Conservation (phyloP, 2,888 invertebrate genomes). For the Mythimna albipuncta region DNA sequence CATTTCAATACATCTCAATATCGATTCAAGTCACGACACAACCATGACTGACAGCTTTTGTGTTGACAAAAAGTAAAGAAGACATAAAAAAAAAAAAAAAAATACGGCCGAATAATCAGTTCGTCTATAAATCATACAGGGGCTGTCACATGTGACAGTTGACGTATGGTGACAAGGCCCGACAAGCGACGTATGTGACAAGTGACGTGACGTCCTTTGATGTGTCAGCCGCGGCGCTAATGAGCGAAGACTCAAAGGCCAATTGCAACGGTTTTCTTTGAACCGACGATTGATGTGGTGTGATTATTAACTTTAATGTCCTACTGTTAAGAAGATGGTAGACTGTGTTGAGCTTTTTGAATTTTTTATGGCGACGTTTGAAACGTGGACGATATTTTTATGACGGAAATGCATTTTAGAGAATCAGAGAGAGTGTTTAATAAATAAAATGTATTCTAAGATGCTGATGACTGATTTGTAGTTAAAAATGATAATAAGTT, state of each 20-base stretch:
- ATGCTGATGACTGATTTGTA: slow-evolving; percentile 35
- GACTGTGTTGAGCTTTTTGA: slow-evolving; percentile 50
- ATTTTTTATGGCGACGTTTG: slow-evolving; percentile 48
- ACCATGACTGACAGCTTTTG: slow-evolving; percentile 77
- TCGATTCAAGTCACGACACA: slow-evolving; percentile 61
- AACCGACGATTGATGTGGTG: slow-evolving; percentile 69
- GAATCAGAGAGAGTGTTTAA: slow-evolving; percentile 22
- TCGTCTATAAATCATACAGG: slow-evolving; percentile 82
- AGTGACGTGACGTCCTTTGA: slow-evolving; percentile 80
- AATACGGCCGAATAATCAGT: slow-evolving; percentile 76
- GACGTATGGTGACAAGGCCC: slow-evolving; percentile 76
- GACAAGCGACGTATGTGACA: slow-evolving; percentile 76
- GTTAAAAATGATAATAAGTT: slow-evolving; percentile 19
- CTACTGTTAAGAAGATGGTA: slow-evolving; percentile 60
- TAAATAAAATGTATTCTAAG: slow-evolving; percentile 13
- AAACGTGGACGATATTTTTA: slow-evolving; percentile 46
- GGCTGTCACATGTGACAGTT: slow-evolving; percentile 72
- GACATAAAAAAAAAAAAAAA: slow-evolving; percentile 59
- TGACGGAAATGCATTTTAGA: slow-evolving; percentile 52
- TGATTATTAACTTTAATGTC: slow-evolving; percentile 71
- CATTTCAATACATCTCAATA: slow-evolving; percentile 54
- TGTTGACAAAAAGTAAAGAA: slow-evolving; percentile 72
- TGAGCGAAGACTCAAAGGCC: slow-evolving; percentile 75
- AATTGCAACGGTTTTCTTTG: slow-evolving; percentile 71
- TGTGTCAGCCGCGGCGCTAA: slow-evolving; percentile 81